These are phyloP conservation scores for Neotragus moschatus DNA, from an alignment of 2,113 vertebrate genomes.

Conservation along the genomic window DNA sequence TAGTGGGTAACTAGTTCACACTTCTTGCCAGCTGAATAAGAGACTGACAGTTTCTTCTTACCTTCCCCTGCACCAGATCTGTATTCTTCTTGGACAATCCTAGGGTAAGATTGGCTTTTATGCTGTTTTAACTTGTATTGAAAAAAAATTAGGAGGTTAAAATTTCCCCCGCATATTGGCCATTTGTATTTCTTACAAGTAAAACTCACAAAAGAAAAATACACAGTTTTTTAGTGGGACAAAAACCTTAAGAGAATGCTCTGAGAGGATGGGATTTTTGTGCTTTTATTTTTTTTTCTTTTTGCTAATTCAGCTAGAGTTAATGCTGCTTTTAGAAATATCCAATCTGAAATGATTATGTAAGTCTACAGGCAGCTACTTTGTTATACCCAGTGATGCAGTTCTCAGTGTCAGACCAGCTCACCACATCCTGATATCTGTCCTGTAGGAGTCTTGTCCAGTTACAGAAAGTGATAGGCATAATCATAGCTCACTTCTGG, in stretches of 20 bases:
- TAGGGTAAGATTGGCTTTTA: not conserved
- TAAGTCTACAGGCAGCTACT: not conserved
- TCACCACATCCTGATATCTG: not conserved
- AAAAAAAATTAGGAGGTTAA: not conserved
- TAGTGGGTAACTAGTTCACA: not conserved
- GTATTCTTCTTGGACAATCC: not conserved
- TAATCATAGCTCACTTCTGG: not conserved
- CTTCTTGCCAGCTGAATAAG: not conserved
- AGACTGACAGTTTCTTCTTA: not conserved
- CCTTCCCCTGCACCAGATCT: not conserved
- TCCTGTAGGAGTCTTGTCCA: not conserved
- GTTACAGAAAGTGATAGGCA: not conserved
- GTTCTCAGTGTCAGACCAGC: not conserved
- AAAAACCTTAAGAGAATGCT: not conserved
- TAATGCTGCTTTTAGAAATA: constrained; percentile 14
- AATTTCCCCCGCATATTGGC: not conserved
- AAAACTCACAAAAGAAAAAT: not conserved
- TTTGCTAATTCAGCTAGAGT: not conserved
- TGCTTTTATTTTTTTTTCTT: not conserved
- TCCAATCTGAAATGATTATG: not conserved
- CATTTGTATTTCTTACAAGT: not conserved
- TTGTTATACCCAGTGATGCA: rapidly evolving
- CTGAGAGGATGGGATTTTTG: not conserved
- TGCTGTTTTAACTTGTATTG: not conserved
- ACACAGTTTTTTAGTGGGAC: not conserved